Percentiles rank a stretch among this genome's conserved stretches.
Evolutionary conservation across 2,888 invertebrate species (phyloP).

Genomic region (Microplitis manilae): DNA sequence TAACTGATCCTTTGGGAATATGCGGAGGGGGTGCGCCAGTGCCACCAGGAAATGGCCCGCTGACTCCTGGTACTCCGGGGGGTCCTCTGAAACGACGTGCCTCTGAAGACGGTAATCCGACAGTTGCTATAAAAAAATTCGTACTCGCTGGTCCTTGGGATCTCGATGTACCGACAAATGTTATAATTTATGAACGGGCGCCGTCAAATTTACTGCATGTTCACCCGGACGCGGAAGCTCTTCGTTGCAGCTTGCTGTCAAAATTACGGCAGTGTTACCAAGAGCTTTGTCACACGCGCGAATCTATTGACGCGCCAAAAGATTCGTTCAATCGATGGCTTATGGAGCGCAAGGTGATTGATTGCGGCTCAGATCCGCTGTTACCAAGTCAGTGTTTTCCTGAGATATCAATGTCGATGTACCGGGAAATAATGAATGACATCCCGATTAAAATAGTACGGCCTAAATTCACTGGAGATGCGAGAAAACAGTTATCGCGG

Average conservation of each 20-base stretch:
- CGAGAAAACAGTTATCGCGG: constrained; percentile 91
- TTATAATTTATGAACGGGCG: constrained; percentile 88
- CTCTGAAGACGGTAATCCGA: constrained; percentile 82
- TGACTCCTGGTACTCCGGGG: constrained; percentile 66
- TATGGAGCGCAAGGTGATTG: constrained; percentile 91
- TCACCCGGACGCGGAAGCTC: constrained; percentile 94
- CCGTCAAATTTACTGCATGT: constrained; percentile 91
- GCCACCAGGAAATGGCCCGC: constrained; percentile 68
- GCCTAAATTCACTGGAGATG: constrained; percentile 96
- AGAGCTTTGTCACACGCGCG: constrained; percentile 93
- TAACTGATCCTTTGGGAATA: constrained; percentile 93
- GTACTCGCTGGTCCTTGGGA: constrained; percentile 95
- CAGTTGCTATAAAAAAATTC: constrained; percentile 83
- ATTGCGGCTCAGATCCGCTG: constrained; percentile 89
- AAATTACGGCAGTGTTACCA: constrained; percentile 94
- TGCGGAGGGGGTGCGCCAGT: constrained; percentile 72
- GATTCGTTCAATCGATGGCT: constrained; percentile 98
- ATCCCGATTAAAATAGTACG: constrained; percentile 96
- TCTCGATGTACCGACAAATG: constrained; percentile 93
- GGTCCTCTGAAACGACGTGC: constrained; percentile 82
- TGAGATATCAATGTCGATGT: constrained; percentile 95
- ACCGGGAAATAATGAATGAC: constrained; percentile 98
- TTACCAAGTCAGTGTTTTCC: constrained; percentile 93
- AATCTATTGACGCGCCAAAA: constrained; percentile 94
- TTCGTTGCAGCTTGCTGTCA: constrained; percentile 84